A percentile compares a stretch with the other conserved stretches of the same genome.
These are phyloP conservation scores for Drosophila leonis DNA, from an alignment of 2,888 invertebrate species.

Conservation along the genomic window DNA sequence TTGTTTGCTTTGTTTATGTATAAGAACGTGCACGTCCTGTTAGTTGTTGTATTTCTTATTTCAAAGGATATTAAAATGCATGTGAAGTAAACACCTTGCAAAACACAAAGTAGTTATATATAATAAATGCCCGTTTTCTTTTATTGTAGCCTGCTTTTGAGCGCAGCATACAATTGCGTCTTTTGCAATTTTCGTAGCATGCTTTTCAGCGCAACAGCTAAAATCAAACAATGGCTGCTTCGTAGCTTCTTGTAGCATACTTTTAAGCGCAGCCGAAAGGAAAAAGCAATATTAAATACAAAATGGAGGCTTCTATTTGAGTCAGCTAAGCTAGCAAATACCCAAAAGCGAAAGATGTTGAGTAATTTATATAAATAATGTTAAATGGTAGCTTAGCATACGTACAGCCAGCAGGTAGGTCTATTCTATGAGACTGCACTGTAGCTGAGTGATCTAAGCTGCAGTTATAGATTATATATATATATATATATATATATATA, in stretches of 20 bases:
- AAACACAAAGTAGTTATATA: neutral
- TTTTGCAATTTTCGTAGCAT: slow-evolving; percentile 1
- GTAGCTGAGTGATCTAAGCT: neutral
- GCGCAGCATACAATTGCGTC: neutral
- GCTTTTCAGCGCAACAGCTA: neutral
- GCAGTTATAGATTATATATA: neutral
- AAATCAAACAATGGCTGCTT: too few relatives aligned
- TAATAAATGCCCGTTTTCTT: neutral
- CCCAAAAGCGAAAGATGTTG: neutral
- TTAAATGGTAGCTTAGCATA: neutral
- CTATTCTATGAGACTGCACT: neutral
- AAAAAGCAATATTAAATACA: neutral
- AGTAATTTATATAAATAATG: neutral
- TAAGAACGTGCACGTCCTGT: neutral
- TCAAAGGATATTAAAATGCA: neutral
- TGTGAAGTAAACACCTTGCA: neutral
- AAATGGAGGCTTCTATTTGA: neutral
- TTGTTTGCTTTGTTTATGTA: neutral
- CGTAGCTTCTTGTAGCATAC: neutral
- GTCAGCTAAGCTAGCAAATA: neutral
- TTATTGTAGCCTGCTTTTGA: slow-evolving; percentile 12
- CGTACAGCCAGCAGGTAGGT: neutral
- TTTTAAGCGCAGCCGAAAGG: slow-evolving; percentile 3
- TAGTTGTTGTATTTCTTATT: neutral
- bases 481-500: too few relatives aligned